Evolutionary conservation across 2,797 vertebrate species (phyloP), one percentile per base, ranked within the genome.

Genomic region (Dicrostonyx torquatus): DNA sequence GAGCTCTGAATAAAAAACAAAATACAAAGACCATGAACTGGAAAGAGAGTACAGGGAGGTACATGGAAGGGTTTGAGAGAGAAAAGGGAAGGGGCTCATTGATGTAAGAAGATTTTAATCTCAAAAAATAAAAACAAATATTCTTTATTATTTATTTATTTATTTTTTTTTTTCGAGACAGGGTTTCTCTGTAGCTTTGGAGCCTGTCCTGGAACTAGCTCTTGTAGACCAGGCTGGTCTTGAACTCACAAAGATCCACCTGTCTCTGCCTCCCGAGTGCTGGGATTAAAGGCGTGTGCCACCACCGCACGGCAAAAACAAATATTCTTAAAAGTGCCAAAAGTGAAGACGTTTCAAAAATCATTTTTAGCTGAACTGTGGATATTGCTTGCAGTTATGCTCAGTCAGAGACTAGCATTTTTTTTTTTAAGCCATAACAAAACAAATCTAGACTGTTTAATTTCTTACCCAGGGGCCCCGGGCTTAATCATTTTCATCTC

Each of bases 391-490:
- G 24, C 26, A 72, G 53, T 87, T 60, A 12, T 53, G 88, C 6
- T 88, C 53, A 24, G 75, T 91, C 58, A 85, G 48, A 48, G 66
- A 78, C 22, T 72, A 75, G 9, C 7, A 6, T 86, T 50, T 40
- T 75, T 90, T 93, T 94, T 48, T 22, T 29, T 87, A 48, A 58
- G 43, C 37, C 34, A 22, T 45, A 91, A 88, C 43, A 73, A 92
- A 82, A 66, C 29, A 93, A 15, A 92, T 77, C 43, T 82, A 64
- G 80, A 86, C 15, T 83, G 40, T 84, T 58, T 37, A 40, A 5
- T 62, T 48, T 94, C 83, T 89, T 91, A 53, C 92, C 95, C 86
- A 96, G 89, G 60, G 90, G 34, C 53, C 76, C 76, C 90, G 89
- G 76, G 93, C 60, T 95, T 91, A 93, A 86, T 95, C 55, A 79